Evolutionary conservation across 2,888 invertebrate genomes (phyloP), one percentile per base, ranked within the genome.

Genomic region (Abscondita cerata): DNA sequence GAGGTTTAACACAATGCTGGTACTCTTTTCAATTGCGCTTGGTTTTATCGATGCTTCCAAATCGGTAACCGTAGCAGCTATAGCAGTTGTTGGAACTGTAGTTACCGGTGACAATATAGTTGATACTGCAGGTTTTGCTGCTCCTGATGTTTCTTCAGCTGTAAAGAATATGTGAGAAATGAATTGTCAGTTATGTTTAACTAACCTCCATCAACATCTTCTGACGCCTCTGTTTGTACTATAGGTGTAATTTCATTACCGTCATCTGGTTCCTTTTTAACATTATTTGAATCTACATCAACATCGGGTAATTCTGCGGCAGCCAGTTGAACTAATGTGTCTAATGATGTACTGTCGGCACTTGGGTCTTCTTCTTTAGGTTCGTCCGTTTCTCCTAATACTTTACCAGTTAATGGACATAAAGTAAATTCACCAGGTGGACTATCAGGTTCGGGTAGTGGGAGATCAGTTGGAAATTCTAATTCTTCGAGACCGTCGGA

Each of bases 351-450:
- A 18, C 52, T 60, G n/a, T 68, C 64, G 19, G 52, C 44, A 44
- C 71, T 40, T 25, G 69, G 64, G 20, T 65, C 61, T 5, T 59
- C 67, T 36, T 55, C 52, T 9, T 41, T 41, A 0, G 47, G 19
- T 20, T 84, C 85, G 80, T 88, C 89, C 1, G 87, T 86, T 69
- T 86, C 84, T 67, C 86, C 85, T 62, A 81, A 70, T 52, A 64
- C 20, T 36, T 54, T 58, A 54, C 89, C 89, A 1, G 89, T 89
- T 12, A 86, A 79, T 0, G 89, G 89, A 73, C 92, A 92, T 66
- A 93, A 81, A 46, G 90, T 88, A 55, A 90, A 86, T 55, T 87
- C 87, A 60, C 87, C 83, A 8, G 87, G 86, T 15, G 89, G 90
- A 74, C 87, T 87, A n/a, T 84, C 84, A 0, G 86, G 85, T 65